phyloP scores from a whole-genome alignment of 2,797 vertebrate genomes.

The Hippocampus kuda region DNA sequence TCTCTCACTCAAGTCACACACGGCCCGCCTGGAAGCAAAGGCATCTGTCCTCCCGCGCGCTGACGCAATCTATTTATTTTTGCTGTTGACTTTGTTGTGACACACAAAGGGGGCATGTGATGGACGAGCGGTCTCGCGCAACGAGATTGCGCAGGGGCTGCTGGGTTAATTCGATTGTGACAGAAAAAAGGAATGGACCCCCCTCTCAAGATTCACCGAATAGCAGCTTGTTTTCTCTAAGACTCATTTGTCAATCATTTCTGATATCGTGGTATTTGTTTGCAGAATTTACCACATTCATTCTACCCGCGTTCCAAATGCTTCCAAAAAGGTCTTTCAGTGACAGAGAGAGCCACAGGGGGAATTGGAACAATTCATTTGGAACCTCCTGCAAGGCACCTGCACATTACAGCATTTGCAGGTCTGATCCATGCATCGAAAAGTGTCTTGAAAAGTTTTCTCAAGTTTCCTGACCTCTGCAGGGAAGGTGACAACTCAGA shows the following conservation, averaged over 20 bases:
- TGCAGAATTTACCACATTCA: slow-evolving; percentile 34
- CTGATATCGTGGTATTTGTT: slow-evolving; percentile 30
- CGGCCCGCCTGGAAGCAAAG: slow-evolving; percentile 38
- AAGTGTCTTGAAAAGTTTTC: slow-evolving; percentile 23
- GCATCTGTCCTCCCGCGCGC: slow-evolving; percentile 38
- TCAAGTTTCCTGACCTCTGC: slow-evolving; percentile 19
- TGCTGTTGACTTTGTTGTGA: slow-evolving; percentile 61
- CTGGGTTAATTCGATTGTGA: slow-evolving; percentile 54
- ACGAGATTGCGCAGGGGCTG: slow-evolving; percentile 38
- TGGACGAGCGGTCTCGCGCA: slow-evolving; percentile 52
- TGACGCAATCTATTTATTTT: slow-evolving; percentile 30
- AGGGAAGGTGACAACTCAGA: slow-evolving; percentile 15
- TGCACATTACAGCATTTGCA: slow-evolving; percentile 29
- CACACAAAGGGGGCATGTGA: slow-evolving; percentile 64
- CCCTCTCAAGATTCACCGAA: slow-evolving; percentile 44
- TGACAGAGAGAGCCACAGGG: slow-evolving; percentile 36
- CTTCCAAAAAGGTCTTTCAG: slow-evolving; percentile 30
- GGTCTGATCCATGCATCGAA: slow-evolving; percentile 23
- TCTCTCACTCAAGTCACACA: slow-evolving; percentile 35
- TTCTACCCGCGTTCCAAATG: slow-evolving; percentile 34
- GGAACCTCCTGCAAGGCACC: slow-evolving; percentile 17
- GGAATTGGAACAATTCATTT: slow-evolving; percentile 40
- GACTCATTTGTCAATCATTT: slow-evolving; percentile 30
- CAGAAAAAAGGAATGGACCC: slow-evolving; percentile 45
- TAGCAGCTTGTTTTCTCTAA: slow-evolving; percentile 17